Conservation (phyloP, 2,888 invertebrate species). For the Parochlus steinenii region DNA sequence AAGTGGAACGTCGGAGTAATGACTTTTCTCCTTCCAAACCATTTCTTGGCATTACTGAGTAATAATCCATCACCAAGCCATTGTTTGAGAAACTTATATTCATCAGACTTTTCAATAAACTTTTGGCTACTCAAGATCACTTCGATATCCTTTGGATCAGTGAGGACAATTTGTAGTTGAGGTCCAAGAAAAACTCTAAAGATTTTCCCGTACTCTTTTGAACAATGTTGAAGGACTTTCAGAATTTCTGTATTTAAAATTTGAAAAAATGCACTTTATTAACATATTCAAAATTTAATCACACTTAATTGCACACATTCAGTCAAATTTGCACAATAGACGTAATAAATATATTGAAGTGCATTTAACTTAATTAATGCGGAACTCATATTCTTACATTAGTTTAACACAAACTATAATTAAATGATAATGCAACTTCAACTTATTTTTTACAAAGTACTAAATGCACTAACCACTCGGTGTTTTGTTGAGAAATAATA, state of each 20-base stretch:
- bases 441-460: too few relatives aligned
- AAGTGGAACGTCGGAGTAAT: conserved; percentile 70
- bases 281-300: too few relatives aligned
- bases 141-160: conserved; percentile 30
- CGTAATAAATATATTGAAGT: too few relatives aligned
- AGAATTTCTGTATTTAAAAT: conserved; percentile 1
- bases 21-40: conserved; percentile 49
- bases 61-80: conserved; percentile 31
- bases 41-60: conserved; percentile 33
- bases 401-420: too few relatives aligned
- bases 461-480: too few relatives aligned
- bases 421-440: too few relatives aligned
- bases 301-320: too few relatives aligned
- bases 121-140: conserved; percentile 20
- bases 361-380: too few relatives aligned
- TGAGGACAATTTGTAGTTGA: conserved; percentile 22
- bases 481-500: conserved; percentile 29
- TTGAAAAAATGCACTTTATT: too few relatives aligned
- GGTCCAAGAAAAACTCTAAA: conserved; percentile 24
- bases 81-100: conserved; percentile 29
- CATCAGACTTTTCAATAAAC: conserved; percentile 36
- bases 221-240: conserved; percentile 12
- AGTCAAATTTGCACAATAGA: too few relatives aligned
- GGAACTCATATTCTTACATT: too few relatives aligned
- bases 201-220: conserved; percentile 20